Evolutionary conservation across 2,797 vertebrate species (phyloP).

Genomic region (Gymnoscopelus braueri): DNA sequence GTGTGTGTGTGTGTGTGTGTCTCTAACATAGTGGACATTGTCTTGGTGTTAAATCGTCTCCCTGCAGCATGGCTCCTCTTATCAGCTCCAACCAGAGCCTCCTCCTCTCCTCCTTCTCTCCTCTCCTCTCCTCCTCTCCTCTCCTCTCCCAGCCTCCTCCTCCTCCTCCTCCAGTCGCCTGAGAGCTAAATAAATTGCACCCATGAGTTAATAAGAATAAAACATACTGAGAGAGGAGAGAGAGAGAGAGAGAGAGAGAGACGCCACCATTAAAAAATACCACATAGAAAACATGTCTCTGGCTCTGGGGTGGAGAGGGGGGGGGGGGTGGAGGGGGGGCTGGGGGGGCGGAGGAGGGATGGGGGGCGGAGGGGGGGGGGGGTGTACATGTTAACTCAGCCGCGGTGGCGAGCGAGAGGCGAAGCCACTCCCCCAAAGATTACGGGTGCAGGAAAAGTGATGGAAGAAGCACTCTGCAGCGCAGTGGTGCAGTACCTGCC

Average conservation of each 20-base stretch:
- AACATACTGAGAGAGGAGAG: conserved; percentile 86
- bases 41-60: conserved; percentile 92
- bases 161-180: conserved; percentile 85
- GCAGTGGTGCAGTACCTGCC: too few relatives aligned
- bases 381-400: too few relatives aligned
- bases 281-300: conserved; percentile 71
- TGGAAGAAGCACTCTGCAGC: too few relatives aligned
- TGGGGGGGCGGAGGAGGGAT: too few relatives aligned
- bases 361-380: too few relatives aligned
- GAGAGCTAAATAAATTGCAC: conserved; percentile 97
- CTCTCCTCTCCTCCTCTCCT: conserved; percentile 11
- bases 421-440: too few relatives aligned
- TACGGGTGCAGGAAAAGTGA: too few relatives aligned
- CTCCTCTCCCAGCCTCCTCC: conserved; percentile 31
- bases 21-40: conserved; percentile 89
- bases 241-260: conserved; percentile 72
- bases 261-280: conserved; percentile 81
- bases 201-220: conserved; percentile 95
- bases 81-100: conserved; percentile 93
- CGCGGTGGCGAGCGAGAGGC: conserved; percentile 6
- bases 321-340: too few relatives aligned
- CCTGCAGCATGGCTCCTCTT: conserved; percentile 87
- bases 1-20: conserved; percentile 32
- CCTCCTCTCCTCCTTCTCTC: conserved; percentile 79
- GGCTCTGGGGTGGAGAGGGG: background rate